Evolutionary conservation across 2,113 vertebrate genomes (phyloP), one percentile per base, ranked within the genome.

Genomic region (Pavo muticus): DNA sequence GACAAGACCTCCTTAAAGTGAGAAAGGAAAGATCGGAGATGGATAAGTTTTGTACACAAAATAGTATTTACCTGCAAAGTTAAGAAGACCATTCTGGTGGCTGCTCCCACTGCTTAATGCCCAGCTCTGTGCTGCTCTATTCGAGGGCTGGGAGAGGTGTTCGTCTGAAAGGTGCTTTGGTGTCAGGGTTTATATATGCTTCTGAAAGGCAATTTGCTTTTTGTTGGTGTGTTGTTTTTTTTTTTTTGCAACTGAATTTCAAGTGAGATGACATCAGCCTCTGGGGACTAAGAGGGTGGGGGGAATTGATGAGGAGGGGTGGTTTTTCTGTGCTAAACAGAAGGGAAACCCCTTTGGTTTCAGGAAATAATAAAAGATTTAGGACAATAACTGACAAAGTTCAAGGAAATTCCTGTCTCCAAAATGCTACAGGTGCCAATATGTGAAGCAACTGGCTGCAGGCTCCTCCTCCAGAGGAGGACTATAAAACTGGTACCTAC

Each of bases 221-320:
- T 84, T 93, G 75, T 40, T n/a, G 56, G 30, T n/a, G 29, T 56
- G 45, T 16, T 8, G 6, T 54, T 54, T 30, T 56, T 56, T 56
- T 57, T 57, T 56, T 56, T 56, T 29, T 93, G 60, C 87, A 78
- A 63, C 67, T 54, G 61, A 45, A 92, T 93, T 94, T 96, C 92
- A 95, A 96, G 73, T 59, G 88, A 59, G 85, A 94, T 97, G 96
- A 96, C 96, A 96, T 97, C 97, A 96, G 92, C 80, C 94, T 54
- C 91, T 20, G 75, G 91, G 80, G 87, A 94, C 24, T 0, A 70
- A 63, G 88, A 94, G 95, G 96, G 94, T 95, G 94, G 89, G 97
- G 89, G 93, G 63, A 95, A 64, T 40, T 44, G 13, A 15, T 92
- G 94, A 76, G 85, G 72, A 76, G 86, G 88, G 90, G 88, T 87